Conservation (phyloP, 23 tunicate genomes). For the Halocynthia aurantium region DNA sequence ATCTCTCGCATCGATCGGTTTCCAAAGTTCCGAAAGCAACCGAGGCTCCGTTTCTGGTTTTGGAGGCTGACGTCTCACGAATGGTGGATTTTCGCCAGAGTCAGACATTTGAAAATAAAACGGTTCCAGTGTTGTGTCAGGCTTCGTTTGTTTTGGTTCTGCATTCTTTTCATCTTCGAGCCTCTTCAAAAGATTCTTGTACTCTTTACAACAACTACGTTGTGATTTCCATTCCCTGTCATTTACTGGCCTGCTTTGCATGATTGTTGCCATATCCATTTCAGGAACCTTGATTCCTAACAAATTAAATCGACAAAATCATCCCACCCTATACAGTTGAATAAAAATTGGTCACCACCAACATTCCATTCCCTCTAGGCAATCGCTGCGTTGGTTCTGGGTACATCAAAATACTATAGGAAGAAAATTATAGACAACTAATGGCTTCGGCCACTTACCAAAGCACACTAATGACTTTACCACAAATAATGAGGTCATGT, state of each 20-base stretch:
- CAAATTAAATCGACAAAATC: no score
- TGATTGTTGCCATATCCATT: neutral
- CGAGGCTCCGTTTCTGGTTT: neutral
- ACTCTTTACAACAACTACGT: slow-evolving; percentile 25
- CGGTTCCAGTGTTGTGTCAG: neutral
- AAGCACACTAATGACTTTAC: no score
- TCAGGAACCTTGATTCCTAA: neutral
- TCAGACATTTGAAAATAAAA: slow-evolving; percentile 10
- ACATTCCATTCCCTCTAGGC: no score
- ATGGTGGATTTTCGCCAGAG: neutral
- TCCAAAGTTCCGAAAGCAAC: slow-evolving; percentile 23
- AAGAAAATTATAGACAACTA: no score
- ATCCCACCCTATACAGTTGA: neutral
- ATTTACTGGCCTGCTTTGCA: neutral
- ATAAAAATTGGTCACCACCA: neutral
- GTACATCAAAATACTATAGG: no score
- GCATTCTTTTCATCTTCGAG: slow-evolving; percentile 1
- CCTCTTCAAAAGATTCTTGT: slow-evolving; percentile 18
- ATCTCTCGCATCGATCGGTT: slow-evolving; percentile 29
- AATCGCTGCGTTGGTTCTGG: no score
- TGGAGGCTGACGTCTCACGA: slow-evolving; percentile 5
- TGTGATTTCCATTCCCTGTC: slow-evolving; percentile 6
- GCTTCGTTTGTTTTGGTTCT: neutral
- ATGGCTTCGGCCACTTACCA: no score
- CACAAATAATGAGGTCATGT: no score